Evolutionary conservation across 2,888 invertebrate genomes (phyloP).

Genomic region (Lasioglossum pauxillum): DNA sequence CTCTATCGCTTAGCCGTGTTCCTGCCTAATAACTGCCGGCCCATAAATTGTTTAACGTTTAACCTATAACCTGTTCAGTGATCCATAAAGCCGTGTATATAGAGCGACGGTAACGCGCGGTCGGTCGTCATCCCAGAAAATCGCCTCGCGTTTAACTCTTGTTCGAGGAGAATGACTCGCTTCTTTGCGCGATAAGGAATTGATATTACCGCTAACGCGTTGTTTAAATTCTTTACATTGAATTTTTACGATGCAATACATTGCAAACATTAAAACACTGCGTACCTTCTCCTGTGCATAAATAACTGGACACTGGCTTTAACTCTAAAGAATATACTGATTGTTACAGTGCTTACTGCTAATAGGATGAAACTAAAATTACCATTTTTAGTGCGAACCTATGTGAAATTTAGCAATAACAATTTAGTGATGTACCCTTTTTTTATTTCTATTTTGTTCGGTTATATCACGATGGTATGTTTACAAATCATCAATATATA

Average conservation of each 20-base stretch:
- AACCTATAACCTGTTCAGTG: constrained; percentile 39
- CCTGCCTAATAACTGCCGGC: constrained; percentile 38
- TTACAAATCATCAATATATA: too few species aligned
- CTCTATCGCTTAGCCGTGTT: constrained; percentile 25
- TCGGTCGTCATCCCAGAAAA: constrained; percentile 21
- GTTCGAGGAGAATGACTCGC: constrained; percentile 17
- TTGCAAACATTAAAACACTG: neutral
- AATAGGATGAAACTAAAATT: neutral
- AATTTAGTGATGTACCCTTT: too few species aligned
- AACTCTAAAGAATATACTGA: neutral
- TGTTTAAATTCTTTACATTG: neutral
- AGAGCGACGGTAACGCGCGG: neutral
- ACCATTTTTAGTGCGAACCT: too few species aligned
- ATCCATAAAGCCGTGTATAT: constrained; percentile 37
- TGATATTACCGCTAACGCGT: neutral
- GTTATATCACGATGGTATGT: too few species aligned
- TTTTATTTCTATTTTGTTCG: too few species aligned
- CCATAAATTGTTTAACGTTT: constrained; percentile 56
- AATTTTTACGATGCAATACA: neutral
- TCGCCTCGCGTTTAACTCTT: constrained; percentile 20
- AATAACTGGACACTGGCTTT: neutral
- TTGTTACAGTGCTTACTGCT: neutral
- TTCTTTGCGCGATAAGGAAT: constrained; percentile 7
- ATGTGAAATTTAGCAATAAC: neutral
- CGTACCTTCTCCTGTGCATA: neutral